Evolutionary conservation across 2,113 vertebrate genomes (phyloP).

Genomic region (Clarias gariepinus): DNA sequence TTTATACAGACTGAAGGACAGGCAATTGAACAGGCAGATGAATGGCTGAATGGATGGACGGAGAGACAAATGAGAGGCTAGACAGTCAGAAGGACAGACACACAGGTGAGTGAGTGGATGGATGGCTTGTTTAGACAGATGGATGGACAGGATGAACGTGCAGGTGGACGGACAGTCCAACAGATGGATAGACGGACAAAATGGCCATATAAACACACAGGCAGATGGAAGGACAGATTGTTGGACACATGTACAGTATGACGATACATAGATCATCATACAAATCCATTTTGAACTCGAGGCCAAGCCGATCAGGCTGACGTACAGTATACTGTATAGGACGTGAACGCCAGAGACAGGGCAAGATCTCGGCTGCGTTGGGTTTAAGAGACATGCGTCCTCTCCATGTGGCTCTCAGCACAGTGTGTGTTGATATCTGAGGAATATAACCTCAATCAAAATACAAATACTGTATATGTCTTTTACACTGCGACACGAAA

Average conservation of each 20-base stretch:
- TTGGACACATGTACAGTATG: background rate
- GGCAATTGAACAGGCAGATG: background rate
- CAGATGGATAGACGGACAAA: background rate
- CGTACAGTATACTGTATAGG: too few species aligned
- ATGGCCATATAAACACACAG: background rate
- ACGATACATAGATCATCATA: background rate
- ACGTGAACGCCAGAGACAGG: background rate
- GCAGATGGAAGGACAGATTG: background rate
- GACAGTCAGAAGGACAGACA: background rate
- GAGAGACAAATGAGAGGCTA: background rate
- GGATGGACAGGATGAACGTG: too few species aligned
- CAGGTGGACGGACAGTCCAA: background rate
- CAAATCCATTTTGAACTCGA: background rate
- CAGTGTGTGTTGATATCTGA: conserved; percentile 53
- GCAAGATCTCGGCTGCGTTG: background rate
- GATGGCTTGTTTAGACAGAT: background rate
- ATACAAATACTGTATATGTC: conserved; percentile 37
- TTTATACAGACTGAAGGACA: background rate
- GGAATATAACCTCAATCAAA: conserved; percentile 50
- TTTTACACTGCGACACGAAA: conserved; percentile 55
- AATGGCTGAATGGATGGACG: background rate
- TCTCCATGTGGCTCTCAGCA: conserved; percentile 27
- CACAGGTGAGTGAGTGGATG: background rate
- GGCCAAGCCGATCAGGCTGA: background rate
- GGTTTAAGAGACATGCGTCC: conserved; percentile 32